These are phyloP conservation scores for Thrips palmi DNA, from an alignment of 1,140 invertebrate genomes.

Conservation along the genomic window DNA sequence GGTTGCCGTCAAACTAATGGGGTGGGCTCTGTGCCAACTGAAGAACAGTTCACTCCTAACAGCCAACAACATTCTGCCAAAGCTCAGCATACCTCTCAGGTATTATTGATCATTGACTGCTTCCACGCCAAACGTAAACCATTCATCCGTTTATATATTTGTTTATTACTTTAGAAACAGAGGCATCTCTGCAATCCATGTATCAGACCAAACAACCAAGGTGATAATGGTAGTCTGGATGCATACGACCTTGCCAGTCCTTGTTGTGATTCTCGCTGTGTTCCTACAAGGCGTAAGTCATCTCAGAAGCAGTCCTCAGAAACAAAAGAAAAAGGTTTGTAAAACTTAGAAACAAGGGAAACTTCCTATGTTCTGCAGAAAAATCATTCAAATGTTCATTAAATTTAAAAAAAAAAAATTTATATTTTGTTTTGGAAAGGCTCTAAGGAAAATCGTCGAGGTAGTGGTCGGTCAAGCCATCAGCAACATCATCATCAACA, in stretches of 20 bases:
- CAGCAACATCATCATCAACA: conserved; percentile 19
- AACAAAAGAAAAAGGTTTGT: conserved; percentile 21
- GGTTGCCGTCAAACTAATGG: too few relatives aligned
- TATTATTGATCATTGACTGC: too few relatives aligned
- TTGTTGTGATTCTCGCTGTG: conserved; percentile 59
- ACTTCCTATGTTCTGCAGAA: too few relatives aligned
- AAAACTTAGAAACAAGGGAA: conserved; percentile 25
- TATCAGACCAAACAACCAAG: conserved; percentile 34
- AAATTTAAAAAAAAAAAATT: conserved; percentile 1
- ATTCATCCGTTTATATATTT: too few relatives aligned
- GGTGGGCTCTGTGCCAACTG: too few relatives aligned
- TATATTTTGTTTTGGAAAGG: too few relatives aligned
- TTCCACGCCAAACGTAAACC: too few relatives aligned
- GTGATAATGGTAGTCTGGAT: conserved; percentile 53
- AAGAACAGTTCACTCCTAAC: too few relatives aligned
- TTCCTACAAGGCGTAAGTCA: conserved; percentile 48
- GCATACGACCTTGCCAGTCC: conserved; percentile 66
- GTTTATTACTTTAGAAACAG: too few relatives aligned
- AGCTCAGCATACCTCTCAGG: too few relatives aligned
- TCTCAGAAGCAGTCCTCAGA: conserved; percentile 37
- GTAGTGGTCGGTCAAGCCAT: conserved; percentile 19
- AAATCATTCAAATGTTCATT: too few relatives aligned
- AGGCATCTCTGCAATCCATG: conserved; percentile 60
- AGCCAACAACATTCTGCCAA: too few relatives aligned
- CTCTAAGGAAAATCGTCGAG: conserved; percentile 21